A percentile compares a stretch with the other conserved stretches of the same genome.
phyloP scores from a whole-genome alignment of 2,113 vertebrate species.

The Trichomycterus rosablanca region DNA sequence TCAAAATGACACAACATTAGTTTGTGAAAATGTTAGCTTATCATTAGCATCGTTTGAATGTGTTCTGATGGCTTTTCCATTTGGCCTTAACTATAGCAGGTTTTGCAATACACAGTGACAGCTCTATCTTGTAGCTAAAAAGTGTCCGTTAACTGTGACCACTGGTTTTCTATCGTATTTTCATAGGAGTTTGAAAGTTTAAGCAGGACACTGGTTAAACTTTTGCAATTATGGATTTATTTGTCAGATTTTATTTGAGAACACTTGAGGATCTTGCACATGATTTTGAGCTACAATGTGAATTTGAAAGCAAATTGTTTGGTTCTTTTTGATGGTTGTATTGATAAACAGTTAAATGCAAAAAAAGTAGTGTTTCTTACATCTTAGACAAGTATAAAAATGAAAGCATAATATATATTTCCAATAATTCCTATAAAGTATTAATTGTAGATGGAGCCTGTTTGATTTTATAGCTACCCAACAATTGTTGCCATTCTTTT shows the following conservation, averaged over 20 bases:
- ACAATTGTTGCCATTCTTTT: slow-evolving; percentile 6
- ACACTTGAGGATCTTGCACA: neutral
- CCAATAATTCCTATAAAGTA: slow-evolving; percentile 27
- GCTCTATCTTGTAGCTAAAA: slow-evolving; percentile 13
- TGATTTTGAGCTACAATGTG: slow-evolving; percentile 12
- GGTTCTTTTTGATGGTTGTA: too few species aligned
- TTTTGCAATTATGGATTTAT: neutral
- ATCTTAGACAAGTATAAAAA: too few species aligned
- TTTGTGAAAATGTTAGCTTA: slow-evolving; percentile 40
- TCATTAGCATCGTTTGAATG: slow-evolving; percentile 38
- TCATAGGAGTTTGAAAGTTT: slow-evolving; percentile 8
- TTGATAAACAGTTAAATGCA: too few species aligned
- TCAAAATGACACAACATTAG: slow-evolving; percentile 43
- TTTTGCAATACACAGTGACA: slow-evolving; percentile 31
- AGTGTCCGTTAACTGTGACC: slow-evolving; percentile 22
- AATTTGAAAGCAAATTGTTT: slow-evolving; percentile 16
- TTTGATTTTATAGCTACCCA: slow-evolving; percentile 34
- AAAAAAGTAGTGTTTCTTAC: too few species aligned
- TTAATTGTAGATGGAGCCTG: slow-evolving; percentile 11
- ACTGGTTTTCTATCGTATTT: slow-evolving; percentile 12
- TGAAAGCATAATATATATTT: too few species aligned
- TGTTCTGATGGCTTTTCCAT: slow-evolving; percentile 24
- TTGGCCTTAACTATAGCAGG: slow-evolving; percentile 27
- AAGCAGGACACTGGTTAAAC: neutral
- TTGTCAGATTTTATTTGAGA: neutral